These are phyloP conservation scores for Aphelinus atriplicis DNA, from an alignment of 1,140 invertebrate genomes.

Conservation along the genomic window DNA sequence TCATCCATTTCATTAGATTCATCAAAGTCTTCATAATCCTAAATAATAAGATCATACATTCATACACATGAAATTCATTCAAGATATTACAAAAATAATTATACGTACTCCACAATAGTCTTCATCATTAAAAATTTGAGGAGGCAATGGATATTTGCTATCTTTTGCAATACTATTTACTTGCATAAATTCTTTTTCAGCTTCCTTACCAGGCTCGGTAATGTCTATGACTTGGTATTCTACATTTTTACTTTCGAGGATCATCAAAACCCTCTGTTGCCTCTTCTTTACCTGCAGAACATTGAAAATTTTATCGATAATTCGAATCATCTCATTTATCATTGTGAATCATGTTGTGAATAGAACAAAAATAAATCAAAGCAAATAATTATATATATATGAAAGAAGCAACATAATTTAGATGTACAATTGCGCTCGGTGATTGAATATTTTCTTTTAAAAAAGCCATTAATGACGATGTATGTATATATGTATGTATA, in stretches of 20 bases:
- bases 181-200: slow-evolving; percentile 93
- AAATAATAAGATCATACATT: slow-evolving; percentile 38
- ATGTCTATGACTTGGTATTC: slow-evolving; percentile 91
- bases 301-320: too few species aligned
- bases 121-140: slow-evolving; percentile 93
- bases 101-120: slow-evolving; percentile 89
- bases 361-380: slow-evolving; percentile 28
- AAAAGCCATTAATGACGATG: too few species aligned
- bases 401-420: slow-evolving; percentile 42
- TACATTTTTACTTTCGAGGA: slow-evolving; percentile 89
- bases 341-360: too few species aligned
- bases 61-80: neutral
- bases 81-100: neutral
- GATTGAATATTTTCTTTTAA: too few species aligned
- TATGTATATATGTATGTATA: neutral
- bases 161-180: slow-evolving; percentile 83
- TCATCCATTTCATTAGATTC: slow-evolving; percentile 91
- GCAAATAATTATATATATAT: neutral
- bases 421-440: neutral
- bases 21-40: slow-evolving; percentile 95
- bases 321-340: too few species aligned
- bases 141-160: slow-evolving; percentile 82
- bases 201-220: slow-evolving; percentile 88
- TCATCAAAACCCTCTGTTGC: slow-evolving; percentile 91
- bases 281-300: slow-evolving; percentile 89